A percentile compares a stretch with the other conserved stretches of the same genome.
Evolutionary conservation across 2,113 vertebrate species (phyloP).

Genomic region (Amphilophus citrinellus): DNA sequence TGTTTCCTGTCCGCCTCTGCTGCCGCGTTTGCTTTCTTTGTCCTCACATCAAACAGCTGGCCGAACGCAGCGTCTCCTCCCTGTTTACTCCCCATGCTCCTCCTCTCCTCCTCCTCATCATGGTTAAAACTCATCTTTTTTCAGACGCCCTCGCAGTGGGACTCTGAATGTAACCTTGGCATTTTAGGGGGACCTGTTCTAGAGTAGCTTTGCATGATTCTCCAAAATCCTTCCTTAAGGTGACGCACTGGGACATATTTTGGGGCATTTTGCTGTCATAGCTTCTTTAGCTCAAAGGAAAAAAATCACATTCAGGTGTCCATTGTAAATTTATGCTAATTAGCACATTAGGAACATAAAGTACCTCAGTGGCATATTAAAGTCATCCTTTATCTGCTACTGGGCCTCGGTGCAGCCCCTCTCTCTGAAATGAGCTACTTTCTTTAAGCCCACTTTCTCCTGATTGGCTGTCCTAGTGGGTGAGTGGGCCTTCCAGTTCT

Average conservation of each 20-base stretch:
- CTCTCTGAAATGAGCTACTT: too few species aligned
- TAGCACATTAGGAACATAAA: neutral
- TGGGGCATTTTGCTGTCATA: neutral
- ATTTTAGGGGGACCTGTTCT: neutral
- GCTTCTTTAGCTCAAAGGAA: neutral
- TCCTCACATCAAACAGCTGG: conserved; percentile 9
- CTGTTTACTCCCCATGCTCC: neutral
- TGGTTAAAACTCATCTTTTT: neutral
- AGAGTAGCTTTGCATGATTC: neutral
- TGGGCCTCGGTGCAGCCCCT: too few species aligned
- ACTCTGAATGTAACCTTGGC: neutral
- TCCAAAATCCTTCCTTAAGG: neutral
- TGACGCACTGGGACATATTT: neutral
- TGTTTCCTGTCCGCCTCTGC: neutral
- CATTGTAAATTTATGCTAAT: neutral
- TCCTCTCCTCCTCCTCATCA: neutral
- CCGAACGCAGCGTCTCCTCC: neutral
- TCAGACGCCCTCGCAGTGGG: neutral
- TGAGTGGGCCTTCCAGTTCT: neutral
- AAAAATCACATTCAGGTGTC: neutral
- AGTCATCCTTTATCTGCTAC: too few species aligned
- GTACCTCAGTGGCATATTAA: neutral
- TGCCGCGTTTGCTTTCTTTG: neutral
- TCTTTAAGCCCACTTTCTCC: too few species aligned
- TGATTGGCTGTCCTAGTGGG: neutral